Base-by-base conservation (phyloP, 2,888 invertebrate genomes). In the Stegophylla sp. region DNA sequence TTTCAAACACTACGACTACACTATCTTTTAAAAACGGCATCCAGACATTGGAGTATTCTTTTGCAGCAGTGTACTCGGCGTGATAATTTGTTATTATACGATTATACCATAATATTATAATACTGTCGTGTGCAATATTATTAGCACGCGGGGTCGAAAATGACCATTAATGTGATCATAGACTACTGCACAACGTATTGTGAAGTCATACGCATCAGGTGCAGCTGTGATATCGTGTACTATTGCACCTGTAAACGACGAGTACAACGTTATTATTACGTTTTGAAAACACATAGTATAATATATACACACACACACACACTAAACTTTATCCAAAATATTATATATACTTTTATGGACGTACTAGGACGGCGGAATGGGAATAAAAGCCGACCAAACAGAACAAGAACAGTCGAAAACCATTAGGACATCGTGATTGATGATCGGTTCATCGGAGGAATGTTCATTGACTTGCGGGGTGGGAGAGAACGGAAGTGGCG, bases 371-470 rank as follows among this genome's bases (percentile, higher is more conserved):
- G n/a, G 64, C 34, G 48, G 75, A 34, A 53, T 41, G 53, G 56
- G 66, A 76, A 66, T 23, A 64, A 61, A 61, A 7, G 13, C 45
- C 4, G 13, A 56, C 34, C 7, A 34, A 5, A 34, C 34, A 7
- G 43, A 76, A 76, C 43, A 43, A 26, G n/a, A 45, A 53, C 28
- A 61, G 79, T 69, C 45, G 20, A 79, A 79, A 79, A 79, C 77
- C 77, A 79, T 79, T 79, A 79, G 71, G 69, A 10, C 23, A 9
- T 4, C 64, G 75, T 28, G 79, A 79, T 79, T 79, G 79, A 79
- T 79, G 79, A 79, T 79, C 79, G 79, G 79, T 79, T 79, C 61
- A 79, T 79, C 79, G 79, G 61, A 28, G 71, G 79, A 79, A 79
- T 61, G 79, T 79, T 51, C 79, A 61, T 71, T 71, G 79, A 71